These are phyloP conservation scores for Entelurus aequoreus DNA, from an alignment of 2,113 vertebrate species.

Conservation along the genomic window DNA sequence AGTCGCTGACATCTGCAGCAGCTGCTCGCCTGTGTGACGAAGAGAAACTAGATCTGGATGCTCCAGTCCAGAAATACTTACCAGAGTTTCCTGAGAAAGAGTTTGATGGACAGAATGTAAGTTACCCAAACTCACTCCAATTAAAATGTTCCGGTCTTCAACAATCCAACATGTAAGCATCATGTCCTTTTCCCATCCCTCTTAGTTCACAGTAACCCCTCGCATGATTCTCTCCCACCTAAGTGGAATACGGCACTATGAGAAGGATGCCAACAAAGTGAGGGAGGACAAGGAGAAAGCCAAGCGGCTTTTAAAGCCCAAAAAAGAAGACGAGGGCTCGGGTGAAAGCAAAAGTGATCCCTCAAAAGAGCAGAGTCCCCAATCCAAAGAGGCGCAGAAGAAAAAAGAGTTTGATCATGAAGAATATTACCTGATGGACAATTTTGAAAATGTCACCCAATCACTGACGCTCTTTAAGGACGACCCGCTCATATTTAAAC, in stretches of 20 bases:
- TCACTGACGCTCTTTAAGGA: slow-evolving; percentile 92
- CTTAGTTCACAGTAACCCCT: slow-evolving; percentile 86
- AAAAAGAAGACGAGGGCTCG: slow-evolving; percentile 35
- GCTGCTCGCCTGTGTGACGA: slow-evolving; percentile 86
- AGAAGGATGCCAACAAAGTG: slow-evolving; percentile 88
- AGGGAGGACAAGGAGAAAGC: slow-evolving; percentile 79
- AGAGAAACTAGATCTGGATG: slow-evolving; percentile 87
- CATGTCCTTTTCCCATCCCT: background rate
- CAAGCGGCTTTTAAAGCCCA: slow-evolving; percentile 72
- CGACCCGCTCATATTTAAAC: slow-evolving; percentile 91
- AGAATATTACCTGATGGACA: slow-evolving; percentile 92
- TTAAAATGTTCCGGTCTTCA: background rate
- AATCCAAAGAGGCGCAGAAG: slow-evolving; percentile 57
- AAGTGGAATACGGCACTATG: slow-evolving; percentile 96
- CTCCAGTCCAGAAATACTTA: slow-evolving; percentile 90
- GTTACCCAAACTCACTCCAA: slow-evolving; percentile 17
- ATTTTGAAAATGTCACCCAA: slow-evolving; percentile 83
- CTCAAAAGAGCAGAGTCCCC: slow-evolving; percentile 49
- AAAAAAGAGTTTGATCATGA: slow-evolving; percentile 86
- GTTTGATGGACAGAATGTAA: slow-evolving; percentile 87
- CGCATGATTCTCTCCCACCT: slow-evolving; percentile 89
- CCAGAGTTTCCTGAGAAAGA: slow-evolving; percentile 93
- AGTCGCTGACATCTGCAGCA: slow-evolving; percentile 88
- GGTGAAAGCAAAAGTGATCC: slow-evolving; percentile 56
- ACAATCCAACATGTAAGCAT: background rate